Percentiles rank a stretch among this genome's conserved stretches.
These are phyloP conservation scores for Eucriotettix oculatus DNA, from an alignment of 2,888 invertebrate genomes.

Conservation along the genomic window DNA sequence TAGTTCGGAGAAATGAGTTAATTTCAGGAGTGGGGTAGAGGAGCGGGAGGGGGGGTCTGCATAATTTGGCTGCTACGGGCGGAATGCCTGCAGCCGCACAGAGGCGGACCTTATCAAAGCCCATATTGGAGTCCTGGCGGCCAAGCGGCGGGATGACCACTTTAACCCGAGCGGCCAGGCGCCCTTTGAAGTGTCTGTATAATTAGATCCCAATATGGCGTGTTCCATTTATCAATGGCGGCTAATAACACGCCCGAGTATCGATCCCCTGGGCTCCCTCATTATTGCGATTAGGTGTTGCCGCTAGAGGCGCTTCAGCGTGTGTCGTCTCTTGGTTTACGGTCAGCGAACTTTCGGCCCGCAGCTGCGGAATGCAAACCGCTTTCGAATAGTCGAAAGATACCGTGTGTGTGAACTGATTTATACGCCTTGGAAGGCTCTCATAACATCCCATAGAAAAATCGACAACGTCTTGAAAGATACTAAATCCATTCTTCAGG, in stretches of 20 bases:
- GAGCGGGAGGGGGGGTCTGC: too few species aligned
- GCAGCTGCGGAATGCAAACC: neutral
- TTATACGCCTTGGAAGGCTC: too few species aligned
- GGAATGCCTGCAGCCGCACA: too few species aligned
- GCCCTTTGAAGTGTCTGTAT: neutral
- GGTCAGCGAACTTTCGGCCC: neutral
- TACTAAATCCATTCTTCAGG: too few species aligned
- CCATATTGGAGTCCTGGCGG: neutral
- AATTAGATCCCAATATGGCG: neutral
- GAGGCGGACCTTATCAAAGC: too few species aligned
- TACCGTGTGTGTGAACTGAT: too few species aligned
- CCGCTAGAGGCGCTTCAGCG: neutral
- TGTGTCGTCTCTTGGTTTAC: neutral
- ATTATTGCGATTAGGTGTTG: neutral
- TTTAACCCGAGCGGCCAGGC: neutral
- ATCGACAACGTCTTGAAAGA: too few species aligned
- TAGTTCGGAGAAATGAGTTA: too few species aligned
- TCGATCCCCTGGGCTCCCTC: neutral
- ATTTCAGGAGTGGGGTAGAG: too few species aligned
- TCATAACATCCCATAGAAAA: too few species aligned
- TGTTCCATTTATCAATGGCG: neutral
- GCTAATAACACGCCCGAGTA: neutral
- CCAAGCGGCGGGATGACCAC: neutral
- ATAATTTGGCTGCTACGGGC: too few species aligned
- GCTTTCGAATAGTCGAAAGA: too few species aligned